A percentile compares a stretch with the other conserved stretches of the same genome.
phyloP scores from a whole-genome alignment of 2,888 invertebrate species.

The Drosophila mercatorum region DNA sequence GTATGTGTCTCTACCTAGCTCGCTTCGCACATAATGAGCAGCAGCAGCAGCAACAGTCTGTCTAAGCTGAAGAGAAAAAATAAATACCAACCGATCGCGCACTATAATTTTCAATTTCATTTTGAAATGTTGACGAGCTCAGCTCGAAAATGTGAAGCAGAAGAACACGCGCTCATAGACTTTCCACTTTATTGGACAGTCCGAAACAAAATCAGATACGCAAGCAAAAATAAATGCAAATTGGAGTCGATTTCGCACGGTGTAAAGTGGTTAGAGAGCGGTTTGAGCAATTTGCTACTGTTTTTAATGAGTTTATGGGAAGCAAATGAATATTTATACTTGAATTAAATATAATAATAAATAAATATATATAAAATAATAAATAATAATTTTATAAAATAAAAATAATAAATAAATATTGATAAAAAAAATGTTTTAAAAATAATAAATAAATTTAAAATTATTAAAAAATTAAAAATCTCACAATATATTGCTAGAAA shows the following conservation, averaged over 20 bases:
- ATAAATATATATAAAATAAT: too few species aligned
- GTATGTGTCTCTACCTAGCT: slow-evolving; percentile 18
- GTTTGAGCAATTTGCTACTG: slow-evolving; percentile 21
- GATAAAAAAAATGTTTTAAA: too few species aligned
- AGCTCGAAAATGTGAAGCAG: slow-evolving; percentile 21
- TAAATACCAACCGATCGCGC: slow-evolving; percentile 20
- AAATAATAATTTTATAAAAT: too few species aligned
- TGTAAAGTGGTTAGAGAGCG: slow-evolving; percentile 50
- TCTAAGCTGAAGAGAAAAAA: slow-evolving; percentile 6
- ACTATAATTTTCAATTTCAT: slow-evolving; percentile 70
- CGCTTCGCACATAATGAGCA: slow-evolving; percentile 25
- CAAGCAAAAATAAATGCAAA: slow-evolving; percentile 28
- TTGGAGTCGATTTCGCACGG: slow-evolving; percentile 31
- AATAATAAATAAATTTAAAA: too few species aligned
- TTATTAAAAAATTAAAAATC: too few species aligned
- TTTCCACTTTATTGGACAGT: slow-evolving; percentile 49
- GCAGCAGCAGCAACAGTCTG: slow-evolving; percentile 15
- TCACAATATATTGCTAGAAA: background rate
- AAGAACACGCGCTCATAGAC: slow-evolving; percentile 40
- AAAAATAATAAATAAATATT: too few species aligned
- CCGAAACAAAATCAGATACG: slow-evolving; percentile 7
- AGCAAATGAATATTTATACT: background rate
- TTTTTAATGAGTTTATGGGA: slow-evolving; percentile 9
- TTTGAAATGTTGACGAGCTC: slow-evolving; percentile 45
- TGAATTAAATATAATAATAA: too few species aligned